Conservation (phyloP, 1,140 invertebrate species). For the Nephotettix cincticeps region DNA sequence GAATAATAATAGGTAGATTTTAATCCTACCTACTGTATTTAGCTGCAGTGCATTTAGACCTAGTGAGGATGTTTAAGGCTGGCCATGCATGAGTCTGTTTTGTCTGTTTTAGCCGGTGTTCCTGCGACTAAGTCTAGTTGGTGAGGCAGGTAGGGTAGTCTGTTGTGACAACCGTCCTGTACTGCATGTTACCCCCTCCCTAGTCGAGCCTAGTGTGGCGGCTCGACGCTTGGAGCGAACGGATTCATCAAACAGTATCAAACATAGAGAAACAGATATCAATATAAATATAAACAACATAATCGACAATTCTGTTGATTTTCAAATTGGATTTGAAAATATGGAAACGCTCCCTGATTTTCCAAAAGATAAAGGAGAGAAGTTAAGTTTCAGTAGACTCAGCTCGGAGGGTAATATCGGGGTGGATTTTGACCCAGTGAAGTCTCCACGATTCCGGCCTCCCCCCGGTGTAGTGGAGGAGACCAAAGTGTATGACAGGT, state of each 20-base stretch:
- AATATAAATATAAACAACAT: too few species aligned
- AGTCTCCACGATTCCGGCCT: not conserved
- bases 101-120: slow-evolving; percentile 71
- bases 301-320: not conserved
- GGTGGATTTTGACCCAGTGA: not conserved
- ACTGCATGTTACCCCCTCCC: slow-evolving; percentile 8
- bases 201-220: slow-evolving; percentile 1
- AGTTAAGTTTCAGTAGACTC: slow-evolving; percentile 20
- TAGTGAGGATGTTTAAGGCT: too few species aligned
- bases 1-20: too few species aligned
- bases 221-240: slow-evolving; percentile 7
- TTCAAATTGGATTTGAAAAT: not conserved
- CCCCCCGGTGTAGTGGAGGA: not conserved
- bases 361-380: not conserved
- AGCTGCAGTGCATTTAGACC: too few species aligned
- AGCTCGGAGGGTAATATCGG: slow-evolving; percentile 26
- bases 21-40: too few species aligned
- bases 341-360: not conserved
- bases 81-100: too few species aligned
- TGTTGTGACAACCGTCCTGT: slow-evolving; percentile 52
- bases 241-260: slow-evolving; percentile 14
- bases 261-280: too few species aligned
- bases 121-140: slow-evolving; percentile 65
- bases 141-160: slow-evolving; percentile 74
- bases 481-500: slow-evolving; percentile 28